Evolutionary conservation across 2,888 invertebrate genomes (phyloP).

Genomic region (Nomada hirtipes): DNA sequence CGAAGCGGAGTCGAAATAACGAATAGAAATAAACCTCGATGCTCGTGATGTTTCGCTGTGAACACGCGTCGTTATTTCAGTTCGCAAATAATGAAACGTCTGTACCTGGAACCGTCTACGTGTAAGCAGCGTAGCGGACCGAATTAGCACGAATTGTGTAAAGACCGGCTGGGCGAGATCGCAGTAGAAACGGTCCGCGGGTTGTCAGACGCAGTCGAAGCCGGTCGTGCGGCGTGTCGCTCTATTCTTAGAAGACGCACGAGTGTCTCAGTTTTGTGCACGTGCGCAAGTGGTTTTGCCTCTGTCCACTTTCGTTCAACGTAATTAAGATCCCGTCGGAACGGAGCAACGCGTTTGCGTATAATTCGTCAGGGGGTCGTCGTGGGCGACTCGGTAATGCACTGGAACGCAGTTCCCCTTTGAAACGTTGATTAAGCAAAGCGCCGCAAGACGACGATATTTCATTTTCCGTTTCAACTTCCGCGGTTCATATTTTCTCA

Average conservation of each 20-base stretch:
- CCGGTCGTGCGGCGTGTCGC: constrained; percentile 26
- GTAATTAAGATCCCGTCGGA: constrained; percentile 42
- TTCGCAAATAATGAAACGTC: not conserved
- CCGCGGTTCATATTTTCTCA: not conserved
- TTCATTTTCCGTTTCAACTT: constrained; percentile 14
- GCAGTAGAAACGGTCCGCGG: constrained; percentile 52
- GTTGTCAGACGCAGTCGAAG: constrained; percentile 56
- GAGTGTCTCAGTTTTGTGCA: not conserved
- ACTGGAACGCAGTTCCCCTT: not conserved
- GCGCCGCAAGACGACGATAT: not conserved
- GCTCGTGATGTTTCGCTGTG: not conserved
- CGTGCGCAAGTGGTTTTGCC: not conserved
- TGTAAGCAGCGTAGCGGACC: not conserved
- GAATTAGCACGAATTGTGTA: constrained; percentile 20
- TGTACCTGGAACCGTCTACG: no score
- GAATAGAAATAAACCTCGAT: no score
- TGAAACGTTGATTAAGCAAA: constrained; percentile 32
- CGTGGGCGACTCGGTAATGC: constrained; percentile 18
- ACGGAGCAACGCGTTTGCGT: not conserved
- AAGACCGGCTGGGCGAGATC: constrained; percentile 29
- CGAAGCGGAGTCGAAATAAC: no score
- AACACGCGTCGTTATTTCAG: not conserved
- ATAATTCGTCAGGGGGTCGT: not conserved
- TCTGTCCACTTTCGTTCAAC: constrained; percentile 22
- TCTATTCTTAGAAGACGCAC: constrained; percentile 31